Conservation (phyloP, 2,888 invertebrate species). For the Spicauda simplicius region DNA sequence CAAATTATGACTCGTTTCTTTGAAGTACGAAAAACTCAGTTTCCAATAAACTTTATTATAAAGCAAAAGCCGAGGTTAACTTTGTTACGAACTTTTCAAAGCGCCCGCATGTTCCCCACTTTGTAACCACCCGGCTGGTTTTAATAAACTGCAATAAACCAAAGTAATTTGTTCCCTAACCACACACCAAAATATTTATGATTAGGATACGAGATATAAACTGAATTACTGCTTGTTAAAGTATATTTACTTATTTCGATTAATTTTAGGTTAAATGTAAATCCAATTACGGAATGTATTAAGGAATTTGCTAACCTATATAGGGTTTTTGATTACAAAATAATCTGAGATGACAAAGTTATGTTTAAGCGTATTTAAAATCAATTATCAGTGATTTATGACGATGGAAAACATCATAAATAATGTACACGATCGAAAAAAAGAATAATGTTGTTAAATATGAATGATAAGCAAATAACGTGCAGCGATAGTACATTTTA, state of each 20-base stretch:
- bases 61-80: conserved; percentile 17
- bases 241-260: not conserved
- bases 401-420: no score
- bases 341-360: no score
- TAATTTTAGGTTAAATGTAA: no score
- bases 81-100: conserved; percentile 23
- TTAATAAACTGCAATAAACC: conserved; percentile 27
- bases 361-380: no score
- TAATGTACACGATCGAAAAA: no score
- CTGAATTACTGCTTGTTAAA: not conserved
- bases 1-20: not conserved
- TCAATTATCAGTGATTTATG: no score
- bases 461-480: no score
- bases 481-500: no score
- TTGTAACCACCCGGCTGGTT: conserved; percentile 22
- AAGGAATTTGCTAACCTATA: no score
- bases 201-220: not conserved
- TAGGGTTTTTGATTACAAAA: no score
- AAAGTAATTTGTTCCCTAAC: conserved; percentile 15
- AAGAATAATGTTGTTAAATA: no score
- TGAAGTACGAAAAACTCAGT: conserved; percentile 1
- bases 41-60: conserved; percentile 19
- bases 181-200: not conserved
- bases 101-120: conserved; percentile 16
- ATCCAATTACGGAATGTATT: no score